phyloP scores from a whole-genome alignment of 2,888 invertebrate species.

The Harpalus rubripes region DNA sequence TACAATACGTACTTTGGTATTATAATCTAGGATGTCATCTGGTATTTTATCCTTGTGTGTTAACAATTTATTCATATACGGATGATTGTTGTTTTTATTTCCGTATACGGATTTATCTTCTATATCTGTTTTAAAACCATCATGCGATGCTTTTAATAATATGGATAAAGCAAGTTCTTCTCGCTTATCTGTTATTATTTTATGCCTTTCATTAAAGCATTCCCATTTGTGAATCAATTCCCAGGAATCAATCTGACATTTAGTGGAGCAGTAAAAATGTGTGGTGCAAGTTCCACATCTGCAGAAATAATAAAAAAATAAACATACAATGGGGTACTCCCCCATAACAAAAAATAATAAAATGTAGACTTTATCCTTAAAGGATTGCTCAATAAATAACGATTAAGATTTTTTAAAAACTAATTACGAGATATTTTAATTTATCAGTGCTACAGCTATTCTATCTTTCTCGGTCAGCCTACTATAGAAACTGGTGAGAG shows the following conservation, averaged over 20 bases:
- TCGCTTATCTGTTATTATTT: background rate
- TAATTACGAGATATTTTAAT: too few species aligned
- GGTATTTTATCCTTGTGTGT: slow-evolving; percentile 11
- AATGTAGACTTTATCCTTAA: too few species aligned
- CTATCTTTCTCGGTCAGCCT: too few species aligned
- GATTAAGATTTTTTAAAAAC: too few species aligned
- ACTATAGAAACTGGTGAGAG: too few species aligned
- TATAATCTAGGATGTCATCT: background rate
- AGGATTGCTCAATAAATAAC: too few species aligned
- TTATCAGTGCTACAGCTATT: too few species aligned
- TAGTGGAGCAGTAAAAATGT: slow-evolving; percentile 18
- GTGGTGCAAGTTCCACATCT: slow-evolving; percentile 19
- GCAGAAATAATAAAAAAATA: background rate
- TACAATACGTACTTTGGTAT: background rate
- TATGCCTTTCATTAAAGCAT: background rate
- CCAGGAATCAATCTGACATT: slow-evolving; percentile 17
- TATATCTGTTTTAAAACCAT: slow-evolving; percentile 42
- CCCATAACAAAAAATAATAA: too few species aligned
- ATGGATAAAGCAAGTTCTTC: background rate
- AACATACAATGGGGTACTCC: too few species aligned
- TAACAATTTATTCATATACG: slow-evolving; percentile 24
- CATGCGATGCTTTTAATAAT: slow-evolving; percentile 37
- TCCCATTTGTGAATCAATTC: slow-evolving; percentile 30
- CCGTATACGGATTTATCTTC: slow-evolving; percentile 39
- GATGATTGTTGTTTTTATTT: slow-evolving; percentile 42